Evolutionary conservation across 2,797 vertebrate species (phyloP).

Genomic region (Schizopygopsis malacanthus): DNA sequence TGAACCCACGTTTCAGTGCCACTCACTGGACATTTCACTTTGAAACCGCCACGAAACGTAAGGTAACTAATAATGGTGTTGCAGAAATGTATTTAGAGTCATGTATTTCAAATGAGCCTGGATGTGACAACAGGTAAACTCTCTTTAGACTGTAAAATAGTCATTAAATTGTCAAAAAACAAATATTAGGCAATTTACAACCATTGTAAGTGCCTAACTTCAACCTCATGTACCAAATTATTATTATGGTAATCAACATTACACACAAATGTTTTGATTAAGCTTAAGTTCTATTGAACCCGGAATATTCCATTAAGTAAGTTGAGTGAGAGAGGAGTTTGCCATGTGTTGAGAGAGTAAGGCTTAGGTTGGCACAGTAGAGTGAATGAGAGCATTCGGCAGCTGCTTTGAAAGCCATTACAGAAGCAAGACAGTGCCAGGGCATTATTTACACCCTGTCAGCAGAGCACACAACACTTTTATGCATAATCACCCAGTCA

Average conservation of each 20-base stretch:
- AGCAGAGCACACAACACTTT: constrained; percentile 22
- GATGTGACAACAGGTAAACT: too few species aligned
- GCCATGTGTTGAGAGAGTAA: constrained; percentile 1
- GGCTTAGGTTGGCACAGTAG: constrained; percentile 5
- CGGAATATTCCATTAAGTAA: not conserved
- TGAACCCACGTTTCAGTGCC: too few species aligned
- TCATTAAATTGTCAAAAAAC: not conserved
- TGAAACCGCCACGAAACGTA: too few species aligned
- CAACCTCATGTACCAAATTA: not conserved
- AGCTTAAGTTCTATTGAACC: not conserved
- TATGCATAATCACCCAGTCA: constrained; percentile 33
- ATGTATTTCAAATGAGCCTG: too few species aligned
- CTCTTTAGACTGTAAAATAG: not conserved
- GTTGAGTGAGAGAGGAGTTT: constrained; percentile 23
- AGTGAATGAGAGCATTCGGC: constrained; percentile 40
- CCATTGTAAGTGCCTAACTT: not conserved
- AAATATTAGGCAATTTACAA: not conserved
- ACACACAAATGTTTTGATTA: not conserved
- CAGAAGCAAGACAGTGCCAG: constrained; percentile 13
- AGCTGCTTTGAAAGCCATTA: constrained; percentile 44
- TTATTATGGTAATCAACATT: not conserved
- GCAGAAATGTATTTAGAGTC: too few species aligned
- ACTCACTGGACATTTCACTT: too few species aligned
- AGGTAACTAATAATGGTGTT: too few species aligned
- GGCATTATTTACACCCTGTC: constrained; percentile 43